These are phyloP conservation scores for Rugalucina vietnamica DNA, from an alignment of 2,888 invertebrate species.

Conservation along the genomic window DNA sequence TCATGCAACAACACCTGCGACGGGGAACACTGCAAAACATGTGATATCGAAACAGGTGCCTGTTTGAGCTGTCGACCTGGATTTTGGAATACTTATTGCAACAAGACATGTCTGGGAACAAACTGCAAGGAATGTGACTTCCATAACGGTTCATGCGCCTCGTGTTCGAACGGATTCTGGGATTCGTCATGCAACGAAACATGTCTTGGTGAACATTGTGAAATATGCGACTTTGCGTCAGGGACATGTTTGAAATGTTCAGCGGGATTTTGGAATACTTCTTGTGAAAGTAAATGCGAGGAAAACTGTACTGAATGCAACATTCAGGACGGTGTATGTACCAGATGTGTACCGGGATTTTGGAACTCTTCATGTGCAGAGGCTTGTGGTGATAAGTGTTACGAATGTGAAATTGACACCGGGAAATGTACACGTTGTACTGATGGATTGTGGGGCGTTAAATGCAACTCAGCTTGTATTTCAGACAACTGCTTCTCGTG, in stretches of 20 bases:
- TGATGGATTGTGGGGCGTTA: not conserved
- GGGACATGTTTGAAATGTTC: slow-evolving; percentile 11
- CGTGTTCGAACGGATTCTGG: slow-evolving; percentile 24
- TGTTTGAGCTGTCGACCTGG: not conserved
- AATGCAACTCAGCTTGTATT: not conserved
- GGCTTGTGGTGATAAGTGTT: slow-evolving; percentile 27
- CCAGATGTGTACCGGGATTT: slow-evolving; percentile 27
- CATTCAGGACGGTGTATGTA: slow-evolving; percentile 30
- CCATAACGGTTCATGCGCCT: not conserved
- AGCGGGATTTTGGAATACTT: slow-evolving; percentile 2
- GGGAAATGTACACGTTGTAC: slow-evolving; percentile 22
- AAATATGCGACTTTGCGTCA: slow-evolving; percentile 1
- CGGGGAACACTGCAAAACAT: not conserved
- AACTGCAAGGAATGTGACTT: slow-evolving; percentile 7
- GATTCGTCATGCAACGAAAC: not conserved
- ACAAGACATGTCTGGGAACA: not conserved
- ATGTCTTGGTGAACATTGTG: not conserved
- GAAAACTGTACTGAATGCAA: slow-evolving; percentile 32
- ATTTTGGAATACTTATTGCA: slow-evolving; percentile 3
- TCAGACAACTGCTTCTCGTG: not conserved
- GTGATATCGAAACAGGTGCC: not conserved
- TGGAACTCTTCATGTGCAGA: slow-evolving; percentile 44
- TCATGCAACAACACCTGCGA: slow-evolving; percentile 18
- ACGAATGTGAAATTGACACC: not conserved
- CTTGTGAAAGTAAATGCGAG: slow-evolving; percentile 1